Base-by-base conservation (phyloP, 1,140 invertebrate genomes). In the Ditylenchus dipsaci region DNA sequence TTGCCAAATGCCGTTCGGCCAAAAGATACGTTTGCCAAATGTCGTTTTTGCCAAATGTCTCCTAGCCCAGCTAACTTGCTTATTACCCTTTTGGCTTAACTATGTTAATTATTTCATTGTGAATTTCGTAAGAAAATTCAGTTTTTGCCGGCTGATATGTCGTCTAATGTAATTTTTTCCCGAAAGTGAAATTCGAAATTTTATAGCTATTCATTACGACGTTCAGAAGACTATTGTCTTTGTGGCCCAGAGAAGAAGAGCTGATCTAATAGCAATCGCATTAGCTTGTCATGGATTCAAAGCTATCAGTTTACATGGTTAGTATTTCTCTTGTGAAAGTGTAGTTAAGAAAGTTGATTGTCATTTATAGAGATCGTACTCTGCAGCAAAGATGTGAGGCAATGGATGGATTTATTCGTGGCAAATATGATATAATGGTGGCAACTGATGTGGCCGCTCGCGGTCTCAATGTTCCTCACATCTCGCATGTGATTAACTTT, bases 401-500 rank as follows among this genome's bases (percentile, higher is more conserved):
- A 13, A 42, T 43, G 1, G 69, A 71, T 8, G 45, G 59, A 15
- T 71, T 71, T 58, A 19, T 38, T 13, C 49, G 57, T 1, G 45
- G 60, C 1, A 45, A 27, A 26, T 71, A 71, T 29, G 45, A 71
- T 42, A 73, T 71, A 43, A 26, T 71, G 49, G 69, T 71, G 53
- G 43, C 68, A 49, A 72, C 72, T 23, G 69, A 71, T 21, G 63
- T 71, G 13, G 19, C 49, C 7, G 70, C 57, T 19, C 56, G 69
- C 19, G 69, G 69, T 23, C 43, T 71, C 56, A 71, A 71, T 30
- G 43, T 72, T 26, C 69, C 69, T 47, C 15, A 74, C 45, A 70
- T 71, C 29, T 45, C 38, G 13, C 69, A 73, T 38, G 69, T 71
- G 29, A 65, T 71, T n/a, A 71, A 72, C 49, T 71, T 33, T 58